Evolutionary conservation across 2,888 invertebrate species (phyloP).

Genomic region (Drosophila neonasuta): DNA sequence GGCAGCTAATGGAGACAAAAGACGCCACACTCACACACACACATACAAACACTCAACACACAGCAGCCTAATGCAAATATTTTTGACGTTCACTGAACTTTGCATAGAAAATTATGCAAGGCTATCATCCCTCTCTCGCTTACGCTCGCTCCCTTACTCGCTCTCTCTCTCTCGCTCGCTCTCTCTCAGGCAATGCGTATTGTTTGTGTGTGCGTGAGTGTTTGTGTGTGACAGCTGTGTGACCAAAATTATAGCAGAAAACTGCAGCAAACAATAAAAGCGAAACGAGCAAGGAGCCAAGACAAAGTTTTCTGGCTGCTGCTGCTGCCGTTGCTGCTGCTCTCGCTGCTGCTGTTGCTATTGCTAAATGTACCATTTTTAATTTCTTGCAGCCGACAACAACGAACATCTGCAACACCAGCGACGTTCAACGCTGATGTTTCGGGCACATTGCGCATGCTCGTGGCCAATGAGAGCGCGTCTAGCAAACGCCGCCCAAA

Average conservation of each 20-base stretch:
- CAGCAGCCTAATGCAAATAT: conserved; percentile 67
- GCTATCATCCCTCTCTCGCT: conserved; percentile 44
- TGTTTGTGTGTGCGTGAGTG: conserved; percentile 56
- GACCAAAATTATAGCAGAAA: conserved; percentile 76
- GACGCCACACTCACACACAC: conserved; percentile 38
- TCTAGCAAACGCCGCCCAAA: conserved; percentile 79
- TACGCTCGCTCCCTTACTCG: conserved; percentile 1
- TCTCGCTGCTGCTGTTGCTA: conserved; percentile 29
- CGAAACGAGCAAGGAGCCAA: conserved; percentile 60
- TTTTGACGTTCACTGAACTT: conserved; percentile 81
- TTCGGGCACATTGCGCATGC: conserved; percentile 72
- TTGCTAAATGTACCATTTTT: conserved; percentile 75
- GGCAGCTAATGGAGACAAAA: conserved; percentile 58
- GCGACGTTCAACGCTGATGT: conserved; percentile 29
- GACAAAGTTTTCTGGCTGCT: conserved; percentile 66
- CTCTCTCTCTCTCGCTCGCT: conserved; percentile 6
- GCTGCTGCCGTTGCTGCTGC: conserved; percentile 29
- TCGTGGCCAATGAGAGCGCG: conserved; percentile 77
- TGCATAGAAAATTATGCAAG: conserved; percentile 77
- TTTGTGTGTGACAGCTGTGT: conserved; percentile 77
- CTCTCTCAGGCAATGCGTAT: conserved; percentile 21
- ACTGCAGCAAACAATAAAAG: conserved; percentile 68
- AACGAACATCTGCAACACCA: conserved; percentile 68
- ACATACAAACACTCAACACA: conserved; percentile 30
- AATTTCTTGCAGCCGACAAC: conserved; percentile 70